These are phyloP conservation scores for Reticulitermes speratus DNA, from an alignment of 1,140 invertebrate species.

Conservation along the genomic window DNA sequence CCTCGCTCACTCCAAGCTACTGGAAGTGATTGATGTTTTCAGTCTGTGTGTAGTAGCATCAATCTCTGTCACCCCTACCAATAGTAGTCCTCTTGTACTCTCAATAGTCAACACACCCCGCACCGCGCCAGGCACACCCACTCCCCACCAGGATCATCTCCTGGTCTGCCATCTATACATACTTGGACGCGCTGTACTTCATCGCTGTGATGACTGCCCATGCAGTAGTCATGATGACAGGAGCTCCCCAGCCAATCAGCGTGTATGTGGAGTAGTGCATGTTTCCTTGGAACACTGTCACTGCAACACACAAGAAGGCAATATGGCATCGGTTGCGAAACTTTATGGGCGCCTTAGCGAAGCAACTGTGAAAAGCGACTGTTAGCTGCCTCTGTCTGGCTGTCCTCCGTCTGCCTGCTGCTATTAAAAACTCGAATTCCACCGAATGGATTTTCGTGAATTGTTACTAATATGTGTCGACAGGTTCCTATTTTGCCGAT, in stretches of 20 bases:
- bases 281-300: constrained; percentile 76
- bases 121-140: no score
- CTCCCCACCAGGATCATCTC: no score
- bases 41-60: no score
- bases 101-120: no score
- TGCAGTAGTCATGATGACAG: constrained; percentile 66
- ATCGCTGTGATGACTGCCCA: constrained; percentile 69
- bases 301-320: constrained; percentile 40
- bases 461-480: no score
- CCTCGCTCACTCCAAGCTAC: no score
- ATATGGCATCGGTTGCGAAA: not conserved
- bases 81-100: no score
- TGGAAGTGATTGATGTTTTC: no score
- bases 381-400: not conserved
- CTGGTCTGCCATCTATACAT: constrained; percentile 36
- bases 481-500: no score
- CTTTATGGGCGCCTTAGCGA: not conserved
- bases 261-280: constrained; percentile 70
- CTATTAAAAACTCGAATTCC: no score
- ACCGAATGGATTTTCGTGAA: no score
- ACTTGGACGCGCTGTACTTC: constrained; percentile 52
- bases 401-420: not conserved
- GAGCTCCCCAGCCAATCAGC: constrained; percentile 77
- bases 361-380: not conserved
- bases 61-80: no score